Percentiles rank a stretch among this genome's conserved stretches.
Conservation (phyloP, 1,140 invertebrate species). For the Plectrocnemia conspersa region DNA sequence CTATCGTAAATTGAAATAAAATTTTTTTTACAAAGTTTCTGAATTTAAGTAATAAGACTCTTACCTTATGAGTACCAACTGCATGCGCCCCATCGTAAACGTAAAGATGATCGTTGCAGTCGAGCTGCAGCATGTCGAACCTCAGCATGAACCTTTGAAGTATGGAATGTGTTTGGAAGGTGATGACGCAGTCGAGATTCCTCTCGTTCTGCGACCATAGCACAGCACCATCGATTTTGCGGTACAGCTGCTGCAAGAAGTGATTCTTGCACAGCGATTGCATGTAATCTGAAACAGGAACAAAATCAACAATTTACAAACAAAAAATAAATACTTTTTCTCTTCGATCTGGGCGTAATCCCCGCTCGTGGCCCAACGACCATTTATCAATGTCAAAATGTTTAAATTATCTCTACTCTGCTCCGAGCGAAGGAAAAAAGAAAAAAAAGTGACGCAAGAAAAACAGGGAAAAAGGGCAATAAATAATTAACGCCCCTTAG, state of each 20-base stretch:
- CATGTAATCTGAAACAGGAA: conserved; percentile 70
- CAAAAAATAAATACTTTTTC: conserved; percentile 9
- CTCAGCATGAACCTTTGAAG: conserved; percentile 89
- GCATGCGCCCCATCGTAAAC: conserved; percentile 90
- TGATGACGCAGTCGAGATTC: conserved; percentile 84
- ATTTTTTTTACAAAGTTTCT: too few species aligned
- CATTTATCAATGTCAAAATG: conserved; percentile 18
- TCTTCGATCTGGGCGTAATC: conserved; percentile 9
- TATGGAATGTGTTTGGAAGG: conserved; percentile 89
- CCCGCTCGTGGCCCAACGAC: conserved; percentile 7
- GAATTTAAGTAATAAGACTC: too few species aligned
- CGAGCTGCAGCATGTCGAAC: conserved; percentile 73
- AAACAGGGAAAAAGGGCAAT: too few species aligned
- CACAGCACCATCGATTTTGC: conserved; percentile 86
- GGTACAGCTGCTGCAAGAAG: conserved; percentile 78
- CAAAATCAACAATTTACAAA: neutral
- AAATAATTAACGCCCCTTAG: too few species aligned
- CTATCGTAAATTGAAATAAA: too few species aligned
- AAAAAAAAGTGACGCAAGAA: conserved; percentile 1
- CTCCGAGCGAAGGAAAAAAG: neutral
- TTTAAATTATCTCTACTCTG: conserved; percentile 12
- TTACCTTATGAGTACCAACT: conserved; percentile 79
- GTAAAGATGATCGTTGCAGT: conserved; percentile 90
- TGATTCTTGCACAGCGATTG: conserved; percentile 79
- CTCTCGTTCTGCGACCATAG: conserved; percentile 82